phyloP scores from a whole-genome alignment of 2,113 vertebrate species.

The Oncorhynchus masou region DNA sequence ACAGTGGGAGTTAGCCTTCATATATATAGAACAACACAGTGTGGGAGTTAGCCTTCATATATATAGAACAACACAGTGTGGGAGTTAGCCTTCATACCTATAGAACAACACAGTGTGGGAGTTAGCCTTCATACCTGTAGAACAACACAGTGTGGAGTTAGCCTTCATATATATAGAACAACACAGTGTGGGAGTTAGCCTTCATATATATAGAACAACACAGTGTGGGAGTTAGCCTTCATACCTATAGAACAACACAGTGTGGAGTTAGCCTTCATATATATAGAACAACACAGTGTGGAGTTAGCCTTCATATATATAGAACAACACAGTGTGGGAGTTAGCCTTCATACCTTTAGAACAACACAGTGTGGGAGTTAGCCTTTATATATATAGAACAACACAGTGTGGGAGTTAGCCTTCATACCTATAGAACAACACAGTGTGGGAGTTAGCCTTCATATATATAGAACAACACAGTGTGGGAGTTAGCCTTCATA shows the following conservation, averaged over 20 bases:
- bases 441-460: not conserved
- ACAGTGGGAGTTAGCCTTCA: no score
- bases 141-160: slow-evolving; percentile 7
- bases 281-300: slow-evolving; percentile 4
- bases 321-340: not conserved
- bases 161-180: slow-evolving; percentile 1
- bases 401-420: not conserved
- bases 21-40: slow-evolving; percentile 7
- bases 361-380: not conserved
- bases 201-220: slow-evolving; percentile 12
- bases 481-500: no score
- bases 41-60: no score
- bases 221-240: not conserved
- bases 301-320: no score
- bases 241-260: slow-evolving; percentile 17
- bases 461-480: slow-evolving; percentile 4
- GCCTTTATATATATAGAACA: slow-evolving; percentile 2
- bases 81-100: no score
- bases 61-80: not conserved
- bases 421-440: slow-evolving; percentile 17
- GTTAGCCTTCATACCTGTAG: no score
- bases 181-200: not conserved
- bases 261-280: no score
- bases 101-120: slow-evolving; percentile 3
- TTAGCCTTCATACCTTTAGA: not conserved